Evolutionary conservation across 1,140 invertebrate species (phyloP).

Genomic region (Microplitis mediator): DNA sequence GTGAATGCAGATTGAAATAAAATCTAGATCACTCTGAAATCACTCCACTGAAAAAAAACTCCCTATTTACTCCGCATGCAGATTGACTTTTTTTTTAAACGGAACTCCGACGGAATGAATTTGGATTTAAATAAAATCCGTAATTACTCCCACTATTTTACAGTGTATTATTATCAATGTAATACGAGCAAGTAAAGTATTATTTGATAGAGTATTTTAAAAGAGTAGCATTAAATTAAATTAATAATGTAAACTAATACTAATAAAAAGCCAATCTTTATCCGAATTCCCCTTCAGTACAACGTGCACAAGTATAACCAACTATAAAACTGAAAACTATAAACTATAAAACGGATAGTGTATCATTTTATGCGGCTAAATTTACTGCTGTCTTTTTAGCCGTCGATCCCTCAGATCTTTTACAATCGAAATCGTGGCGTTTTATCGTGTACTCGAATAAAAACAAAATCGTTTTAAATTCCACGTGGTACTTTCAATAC

Average conservation of each 20-base stretch:
- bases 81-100: too few relatives aligned
- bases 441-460: neutral
- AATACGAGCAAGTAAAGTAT: neutral
- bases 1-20: too few relatives aligned
- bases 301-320: conserved; percentile 27
- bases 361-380: conserved; percentile 58
- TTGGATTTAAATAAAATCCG: too few relatives aligned
- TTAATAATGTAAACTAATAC: conserved; percentile 39
- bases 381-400: conserved; percentile 32
- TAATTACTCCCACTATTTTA: too few relatives aligned
- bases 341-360: conserved; percentile 52
- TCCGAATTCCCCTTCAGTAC: conserved; percentile 53
- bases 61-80: too few relatives aligned
- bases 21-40: too few relatives aligned
- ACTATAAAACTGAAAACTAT: conserved; percentile 42
- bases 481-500: neutral
- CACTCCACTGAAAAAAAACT: too few relatives aligned
- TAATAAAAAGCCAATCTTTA: conserved; percentile 52
- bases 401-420: neutral
- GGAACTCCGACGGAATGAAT: too few relatives aligned
- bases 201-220: neutral
- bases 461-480: neutral
- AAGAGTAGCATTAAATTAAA: neutral
- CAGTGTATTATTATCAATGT: too few relatives aligned
- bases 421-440: neutral